Conservation (phyloP, 2,797 vertebrate genomes). For the Tenualosa ilisha region DNA sequence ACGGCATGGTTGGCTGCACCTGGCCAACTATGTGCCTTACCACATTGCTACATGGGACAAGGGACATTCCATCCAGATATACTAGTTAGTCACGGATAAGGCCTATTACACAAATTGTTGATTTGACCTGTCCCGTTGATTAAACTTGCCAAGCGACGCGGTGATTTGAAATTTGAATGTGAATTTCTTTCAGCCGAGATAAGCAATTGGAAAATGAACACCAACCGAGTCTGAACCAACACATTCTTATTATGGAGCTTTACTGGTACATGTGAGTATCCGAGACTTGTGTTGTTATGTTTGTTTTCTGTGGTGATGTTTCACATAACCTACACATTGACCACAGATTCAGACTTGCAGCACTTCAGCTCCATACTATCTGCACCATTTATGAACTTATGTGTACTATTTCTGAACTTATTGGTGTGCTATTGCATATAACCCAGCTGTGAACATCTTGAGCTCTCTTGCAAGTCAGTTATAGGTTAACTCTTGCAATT, state of each 20-base stretch:
- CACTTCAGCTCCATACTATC: no score
- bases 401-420: no score
- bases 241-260: conserved; percentile 75
- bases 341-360: no score
- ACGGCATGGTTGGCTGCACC: not conserved
- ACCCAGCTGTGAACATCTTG: no score
- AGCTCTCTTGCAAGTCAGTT: no score
- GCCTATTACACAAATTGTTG: not conserved
- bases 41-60: not conserved
- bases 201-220: not conserved
- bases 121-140: not conserved
- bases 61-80: not conserved
- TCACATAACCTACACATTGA: no score
- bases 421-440: no score
- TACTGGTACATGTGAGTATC: conserved; percentile 86
- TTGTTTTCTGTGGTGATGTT: not conserved
- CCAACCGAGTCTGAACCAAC: conserved; percentile 25
- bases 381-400: no score
- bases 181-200: not conserved
- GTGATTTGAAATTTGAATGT: not conserved
- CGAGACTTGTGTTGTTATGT: not conserved
- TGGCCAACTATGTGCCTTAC: not conserved
- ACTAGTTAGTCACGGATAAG: not conserved
- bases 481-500: no score
- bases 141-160: not conserved